Evolutionary conservation across 2,113 vertebrate genomes (phyloP).

Genomic region (Halcyon senegalensis): DNA sequence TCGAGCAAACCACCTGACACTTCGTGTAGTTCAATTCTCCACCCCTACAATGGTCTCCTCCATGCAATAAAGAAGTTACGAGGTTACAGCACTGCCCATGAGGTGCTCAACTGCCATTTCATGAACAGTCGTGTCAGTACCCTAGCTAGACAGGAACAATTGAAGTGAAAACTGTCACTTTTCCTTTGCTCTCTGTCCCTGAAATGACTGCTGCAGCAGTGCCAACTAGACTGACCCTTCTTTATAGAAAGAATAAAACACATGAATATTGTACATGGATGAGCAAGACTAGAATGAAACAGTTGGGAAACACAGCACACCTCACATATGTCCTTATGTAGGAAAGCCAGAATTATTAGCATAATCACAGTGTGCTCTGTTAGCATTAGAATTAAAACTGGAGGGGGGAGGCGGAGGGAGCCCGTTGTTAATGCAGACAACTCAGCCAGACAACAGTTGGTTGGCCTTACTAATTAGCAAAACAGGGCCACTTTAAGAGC

Average conservation of each 20-base stretch:
- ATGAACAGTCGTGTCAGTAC: background rate
- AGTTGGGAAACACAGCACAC: constrained; percentile 31
- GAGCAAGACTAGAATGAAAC: constrained; percentile 35
- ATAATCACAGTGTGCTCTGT: constrained; percentile 70
- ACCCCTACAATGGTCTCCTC: background rate
- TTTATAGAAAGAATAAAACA: background rate
- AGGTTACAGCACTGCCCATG: background rate
- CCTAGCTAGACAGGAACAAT: background rate
- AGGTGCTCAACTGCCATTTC: background rate
- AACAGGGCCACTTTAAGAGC: constrained; percentile 53
- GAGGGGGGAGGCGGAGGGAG: constrained; percentile 4
- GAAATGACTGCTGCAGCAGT: background rate
- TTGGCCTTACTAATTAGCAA: constrained; percentile 67
- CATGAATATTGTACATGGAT: background rate
- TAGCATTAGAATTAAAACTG: constrained; percentile 63
- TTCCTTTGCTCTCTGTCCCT: background rate
- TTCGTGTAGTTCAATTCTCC: background rate
- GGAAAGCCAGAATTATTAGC: constrained; percentile 70
- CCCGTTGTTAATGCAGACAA: constrained; percentile 27
- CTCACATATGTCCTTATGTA: constrained; percentile 59
- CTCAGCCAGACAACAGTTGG: constrained; percentile 70
- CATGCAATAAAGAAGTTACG: background rate
- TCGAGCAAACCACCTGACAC: background rate
- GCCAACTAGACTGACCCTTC: constrained; percentile 20
- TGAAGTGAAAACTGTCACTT: background rate